A percentile compares a stretch with the other conserved stretches of the same genome.
phyloP scores from a whole-genome alignment of 2,888 invertebrate species.

The Caenorhabditis becei region DNA sequence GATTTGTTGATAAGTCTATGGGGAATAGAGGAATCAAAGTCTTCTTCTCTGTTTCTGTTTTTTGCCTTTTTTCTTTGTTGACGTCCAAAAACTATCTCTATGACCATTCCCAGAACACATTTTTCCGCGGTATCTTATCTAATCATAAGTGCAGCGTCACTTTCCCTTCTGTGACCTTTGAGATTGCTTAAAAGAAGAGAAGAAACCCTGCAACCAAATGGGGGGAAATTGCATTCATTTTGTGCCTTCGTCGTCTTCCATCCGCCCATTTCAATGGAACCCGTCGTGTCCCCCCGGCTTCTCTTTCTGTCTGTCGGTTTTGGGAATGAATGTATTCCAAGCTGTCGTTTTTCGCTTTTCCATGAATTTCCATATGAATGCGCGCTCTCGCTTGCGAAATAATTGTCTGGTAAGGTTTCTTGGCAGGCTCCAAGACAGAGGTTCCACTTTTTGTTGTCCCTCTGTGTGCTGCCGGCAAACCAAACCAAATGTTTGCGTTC shows the following conservation, averaged over 20 bases:
- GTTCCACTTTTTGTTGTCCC: too few species aligned
- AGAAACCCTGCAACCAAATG: slow-evolving; percentile 27
- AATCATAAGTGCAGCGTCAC: slow-evolving; percentile 15
- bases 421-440: too few species aligned
- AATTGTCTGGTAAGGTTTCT: too few species aligned
- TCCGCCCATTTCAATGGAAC: slow-evolving; percentile 12
- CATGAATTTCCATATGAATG: slow-evolving; percentile 54
- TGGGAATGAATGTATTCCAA: slow-evolving; percentile 18
- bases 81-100: too few species aligned
- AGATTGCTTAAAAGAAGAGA: slow-evolving; percentile 17
- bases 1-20: too few species aligned
- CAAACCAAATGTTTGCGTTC: background rate
- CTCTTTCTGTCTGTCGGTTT: background rate
- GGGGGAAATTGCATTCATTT: slow-evolving; percentile 36
- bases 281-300: slow-evolving; percentile 3
- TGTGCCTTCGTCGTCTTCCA: slow-evolving; percentile 5
- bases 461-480: too few species aligned
- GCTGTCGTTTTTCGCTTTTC: slow-evolving; percentile 22
- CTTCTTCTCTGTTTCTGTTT: background rate
- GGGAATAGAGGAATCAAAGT: background rate
- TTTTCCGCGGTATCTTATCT: slow-evolving; percentile 16
- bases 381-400: too few species aligned
- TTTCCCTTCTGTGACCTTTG: slow-evolving; percentile 9
- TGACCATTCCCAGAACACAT: background rate
- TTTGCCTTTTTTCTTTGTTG: background rate